Evolutionary conservation across 37 sponge, comb jelly and placozoan species (phyloP).

Genomic region (Beroe forskalii): DNA sequence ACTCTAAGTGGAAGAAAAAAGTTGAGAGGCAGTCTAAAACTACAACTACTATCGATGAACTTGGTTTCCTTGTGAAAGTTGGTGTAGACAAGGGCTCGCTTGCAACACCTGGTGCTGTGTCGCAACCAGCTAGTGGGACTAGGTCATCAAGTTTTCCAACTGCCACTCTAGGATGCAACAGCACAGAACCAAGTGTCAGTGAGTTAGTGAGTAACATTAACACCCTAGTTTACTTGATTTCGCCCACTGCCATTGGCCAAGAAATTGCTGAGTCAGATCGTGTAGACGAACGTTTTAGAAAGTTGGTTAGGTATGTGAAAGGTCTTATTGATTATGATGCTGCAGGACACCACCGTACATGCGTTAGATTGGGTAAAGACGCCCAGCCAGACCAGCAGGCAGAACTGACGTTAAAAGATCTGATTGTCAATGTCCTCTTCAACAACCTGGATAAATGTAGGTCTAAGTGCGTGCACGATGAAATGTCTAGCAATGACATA

Average conservation of each 20-base stretch:
- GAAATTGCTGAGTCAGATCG: not conserved
- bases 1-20: not conserved
- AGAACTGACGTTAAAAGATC: not conserved
- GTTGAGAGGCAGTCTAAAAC: not conserved
- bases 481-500: not conserved
- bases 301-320: not conserved
- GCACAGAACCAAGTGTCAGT: not conserved
- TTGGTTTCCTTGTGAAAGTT: not conserved
- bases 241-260: not conserved
- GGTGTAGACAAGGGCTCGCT: not conserved
- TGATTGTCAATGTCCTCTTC: not conserved
- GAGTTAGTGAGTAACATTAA: not conserved
- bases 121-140: not conserved
- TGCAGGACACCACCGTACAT: not conserved
- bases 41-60: not conserved
- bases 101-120: not conserved
- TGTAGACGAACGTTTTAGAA: not conserved
- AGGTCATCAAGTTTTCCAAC: not conserved
- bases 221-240: slow-evolving; percentile 8
- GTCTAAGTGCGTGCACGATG: not conserved
- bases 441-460: not conserved
- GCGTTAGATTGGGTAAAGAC: not conserved
- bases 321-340: not conserved
- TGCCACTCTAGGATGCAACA: not conserved
- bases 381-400: not conserved